Evolutionary conservation across 2,113 vertebrate genomes (phyloP).

Genomic region (Phaetusa simplex): DNA sequence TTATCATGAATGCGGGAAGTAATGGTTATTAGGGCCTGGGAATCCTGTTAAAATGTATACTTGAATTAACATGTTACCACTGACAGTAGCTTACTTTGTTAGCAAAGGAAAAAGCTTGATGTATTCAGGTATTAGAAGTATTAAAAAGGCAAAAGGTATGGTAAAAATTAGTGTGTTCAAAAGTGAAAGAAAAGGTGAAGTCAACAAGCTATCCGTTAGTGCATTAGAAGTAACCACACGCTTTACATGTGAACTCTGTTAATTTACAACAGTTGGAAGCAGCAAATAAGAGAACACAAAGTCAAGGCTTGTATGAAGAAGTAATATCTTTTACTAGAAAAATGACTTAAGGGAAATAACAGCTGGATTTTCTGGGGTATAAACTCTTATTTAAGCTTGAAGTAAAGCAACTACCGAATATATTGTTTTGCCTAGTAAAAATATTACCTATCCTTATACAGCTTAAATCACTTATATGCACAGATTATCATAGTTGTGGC

Average conservation of each 20-base stretch:
- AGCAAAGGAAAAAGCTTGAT: not conserved
- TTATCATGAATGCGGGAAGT: constrained; percentile 56
- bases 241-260: not conserved
- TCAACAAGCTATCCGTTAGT: not conserved
- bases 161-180: not conserved
- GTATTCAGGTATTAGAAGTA: not conserved
- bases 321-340: not conserved
- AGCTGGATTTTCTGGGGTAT: not conserved
- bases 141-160: not conserved
- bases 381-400: not conserved
- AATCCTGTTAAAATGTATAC: constrained; percentile 17
- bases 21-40: constrained; percentile 42
- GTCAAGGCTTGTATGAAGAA: not conserved
- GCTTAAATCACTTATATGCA: not conserved
- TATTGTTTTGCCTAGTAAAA: not conserved
- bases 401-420: not conserved
- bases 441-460: not conserved
- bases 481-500: not conserved
- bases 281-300: not conserved
- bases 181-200: not conserved
- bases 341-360: constrained; percentile 10
- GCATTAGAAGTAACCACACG: not conserved
- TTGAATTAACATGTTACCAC: constrained; percentile 36
- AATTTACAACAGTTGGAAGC: not conserved
- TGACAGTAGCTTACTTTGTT: not conserved